phyloP scores from a whole-genome alignment of 2,113 vertebrate species.

The Chunga burmeisteri region DNA sequence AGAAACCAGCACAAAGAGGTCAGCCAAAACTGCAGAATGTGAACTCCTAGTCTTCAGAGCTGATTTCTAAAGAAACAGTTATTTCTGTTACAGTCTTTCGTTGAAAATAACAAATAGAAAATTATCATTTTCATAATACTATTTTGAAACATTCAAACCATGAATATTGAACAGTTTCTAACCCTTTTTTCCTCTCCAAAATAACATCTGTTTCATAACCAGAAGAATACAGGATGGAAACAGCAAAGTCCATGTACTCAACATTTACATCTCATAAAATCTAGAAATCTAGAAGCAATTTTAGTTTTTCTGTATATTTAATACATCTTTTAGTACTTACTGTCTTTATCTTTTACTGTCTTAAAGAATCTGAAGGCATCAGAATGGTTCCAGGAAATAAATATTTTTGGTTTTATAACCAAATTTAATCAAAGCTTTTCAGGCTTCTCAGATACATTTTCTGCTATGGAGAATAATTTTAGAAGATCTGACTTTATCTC shows the following conservation, averaged over 20 bases:
- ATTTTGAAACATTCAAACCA: not conserved
- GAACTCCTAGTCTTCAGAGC: not conserved
- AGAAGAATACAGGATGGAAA: not conserved
- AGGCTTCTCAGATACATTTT: not conserved
- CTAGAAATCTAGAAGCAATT: not conserved
- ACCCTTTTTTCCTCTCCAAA: not conserved
- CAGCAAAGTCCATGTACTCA: not conserved
- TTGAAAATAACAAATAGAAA: not conserved
- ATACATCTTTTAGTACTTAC: not conserved
- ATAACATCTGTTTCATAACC: not conserved
- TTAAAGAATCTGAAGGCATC: not conserved
- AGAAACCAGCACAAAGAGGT: not conserved
- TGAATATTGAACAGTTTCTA: not conserved
- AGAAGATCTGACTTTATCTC: not conserved
- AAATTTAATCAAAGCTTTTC: not conserved
- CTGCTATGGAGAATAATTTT: not conserved
- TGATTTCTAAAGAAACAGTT: not conserved
- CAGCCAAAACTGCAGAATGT: not conserved
- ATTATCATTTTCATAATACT: not conserved
- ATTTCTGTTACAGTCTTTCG: not conserved
- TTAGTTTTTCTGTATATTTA: not conserved
- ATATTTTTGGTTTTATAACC: not conserved
- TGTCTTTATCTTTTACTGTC: not conserved
- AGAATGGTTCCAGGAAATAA: not conserved
- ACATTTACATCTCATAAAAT: not conserved